Percentiles rank a stretch among this genome's conserved stretches.
Conservation (phyloP, 2,113 vertebrate species). For the Microcebus jonahi region DNA sequence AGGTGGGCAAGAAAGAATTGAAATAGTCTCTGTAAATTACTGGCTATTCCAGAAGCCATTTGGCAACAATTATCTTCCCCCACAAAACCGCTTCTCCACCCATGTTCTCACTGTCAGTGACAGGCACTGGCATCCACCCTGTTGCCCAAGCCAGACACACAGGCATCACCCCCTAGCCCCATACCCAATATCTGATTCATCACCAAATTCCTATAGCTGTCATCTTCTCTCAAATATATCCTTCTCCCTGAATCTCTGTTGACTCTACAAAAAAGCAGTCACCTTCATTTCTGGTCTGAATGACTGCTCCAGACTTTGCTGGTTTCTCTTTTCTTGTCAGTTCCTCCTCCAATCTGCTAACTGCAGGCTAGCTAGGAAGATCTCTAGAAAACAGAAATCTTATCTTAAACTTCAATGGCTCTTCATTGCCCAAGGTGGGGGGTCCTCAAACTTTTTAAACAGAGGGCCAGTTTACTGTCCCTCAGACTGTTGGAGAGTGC, state of each 20-base stretch:
- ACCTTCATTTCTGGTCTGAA: neutral
- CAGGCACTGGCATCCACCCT: neutral
- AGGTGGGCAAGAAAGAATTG: slow-evolving; percentile 65
- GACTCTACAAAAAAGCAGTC: neutral
- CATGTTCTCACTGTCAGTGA: slow-evolving; percentile 34
- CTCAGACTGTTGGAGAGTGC: no score
- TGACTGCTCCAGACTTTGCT: neutral
- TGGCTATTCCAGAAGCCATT: slow-evolving; percentile 57
- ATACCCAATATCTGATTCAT: neutral
- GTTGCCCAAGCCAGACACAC: slow-evolving; percentile 33
- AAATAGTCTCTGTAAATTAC: slow-evolving; percentile 67
- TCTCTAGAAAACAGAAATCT: neutral
- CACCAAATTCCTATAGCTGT: neutral
- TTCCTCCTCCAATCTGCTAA: neutral
- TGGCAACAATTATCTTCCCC: slow-evolving; percentile 72
- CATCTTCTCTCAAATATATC: neutral
- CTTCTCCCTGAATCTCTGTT: neutral
- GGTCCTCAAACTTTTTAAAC: no score
- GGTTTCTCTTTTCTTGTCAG: neutral
- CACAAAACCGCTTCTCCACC: slow-evolving; percentile 64
- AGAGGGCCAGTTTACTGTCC: no score
- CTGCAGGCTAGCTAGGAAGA: neutral
- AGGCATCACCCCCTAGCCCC: neutral
- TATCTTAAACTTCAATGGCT: neutral
- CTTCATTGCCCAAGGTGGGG: neutral